phyloP scores from a whole-genome alignment of 2,888 invertebrate species.

The Drosophila vallismaia region DNA sequence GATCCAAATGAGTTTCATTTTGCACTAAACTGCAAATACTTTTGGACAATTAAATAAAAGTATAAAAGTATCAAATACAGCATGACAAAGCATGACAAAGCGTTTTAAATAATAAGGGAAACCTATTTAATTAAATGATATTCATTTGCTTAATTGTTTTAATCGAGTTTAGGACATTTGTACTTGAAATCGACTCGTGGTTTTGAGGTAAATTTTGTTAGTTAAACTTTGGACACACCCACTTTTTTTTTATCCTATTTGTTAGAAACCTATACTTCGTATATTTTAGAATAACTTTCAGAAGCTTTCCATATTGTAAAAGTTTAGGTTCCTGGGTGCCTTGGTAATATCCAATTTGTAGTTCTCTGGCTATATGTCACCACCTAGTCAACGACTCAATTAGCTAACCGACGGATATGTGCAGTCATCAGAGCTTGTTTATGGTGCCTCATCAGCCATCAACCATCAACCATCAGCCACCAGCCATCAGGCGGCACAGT shows the following conservation, averaged over 20 bases:
- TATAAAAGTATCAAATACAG: background rate
- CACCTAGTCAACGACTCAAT: slow-evolving; percentile 75
- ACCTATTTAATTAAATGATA: slow-evolving; percentile 7
- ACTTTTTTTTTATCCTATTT: background rate
- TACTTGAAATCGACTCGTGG: background rate
- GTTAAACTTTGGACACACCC: background rate
- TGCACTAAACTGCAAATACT: slow-evolving; percentile 14
- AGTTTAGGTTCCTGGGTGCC: background rate
- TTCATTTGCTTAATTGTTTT: slow-evolving; percentile 23
- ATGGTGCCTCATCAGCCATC: slow-evolving; percentile 51
- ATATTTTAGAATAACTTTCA: too few relatives aligned
- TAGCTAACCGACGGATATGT: slow-evolving; percentile 76
- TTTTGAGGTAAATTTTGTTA: background rate
- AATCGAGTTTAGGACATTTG: background rate
- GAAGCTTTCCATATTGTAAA: too few relatives aligned
- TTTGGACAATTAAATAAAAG: background rate
- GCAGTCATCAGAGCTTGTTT: slow-evolving; percentile 67
- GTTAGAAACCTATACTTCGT: too few relatives aligned
- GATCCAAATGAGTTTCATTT: slow-evolving; percentile 25
- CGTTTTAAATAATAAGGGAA: background rate
- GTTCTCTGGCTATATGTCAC: slow-evolving; percentile 56
- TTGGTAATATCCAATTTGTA: slow-evolving; percentile 48
- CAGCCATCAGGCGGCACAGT: slow-evolving; percentile 25
- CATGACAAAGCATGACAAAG: background rate
- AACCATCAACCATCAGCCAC: too few relatives aligned